Evolutionary conservation across 2,888 invertebrate species (phyloP).

Genomic region (Apamea monoglypha): DNA sequence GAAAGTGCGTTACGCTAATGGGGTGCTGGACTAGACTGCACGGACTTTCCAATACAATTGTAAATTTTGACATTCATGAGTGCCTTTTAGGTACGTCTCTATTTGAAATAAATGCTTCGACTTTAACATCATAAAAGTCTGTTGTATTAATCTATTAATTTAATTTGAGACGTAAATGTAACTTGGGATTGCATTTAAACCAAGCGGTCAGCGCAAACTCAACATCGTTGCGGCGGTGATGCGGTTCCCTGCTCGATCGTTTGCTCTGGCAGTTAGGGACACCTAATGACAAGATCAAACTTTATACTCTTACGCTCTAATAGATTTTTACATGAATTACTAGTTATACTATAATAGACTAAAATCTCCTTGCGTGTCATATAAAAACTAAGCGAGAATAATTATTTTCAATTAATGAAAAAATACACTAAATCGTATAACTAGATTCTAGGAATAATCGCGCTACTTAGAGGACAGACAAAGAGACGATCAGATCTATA

Average conservation of each 20-base stretch:
- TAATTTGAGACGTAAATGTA: constrained; percentile 1
- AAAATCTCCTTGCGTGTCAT: background rate
- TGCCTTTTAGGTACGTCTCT: no score
- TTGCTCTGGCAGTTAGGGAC: background rate
- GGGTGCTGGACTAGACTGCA: no score
- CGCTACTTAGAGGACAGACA: background rate
- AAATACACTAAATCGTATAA: background rate
- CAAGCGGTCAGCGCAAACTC: constrained; percentile 4
- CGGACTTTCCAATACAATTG: no score
- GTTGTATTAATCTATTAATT: background rate
- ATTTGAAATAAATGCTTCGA: no score
- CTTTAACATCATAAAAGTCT: background rate
- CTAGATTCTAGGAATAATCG: background rate
- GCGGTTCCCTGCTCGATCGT: background rate
- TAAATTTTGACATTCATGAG: no score
- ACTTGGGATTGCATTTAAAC: background rate
- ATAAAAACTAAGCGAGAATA: background rate
- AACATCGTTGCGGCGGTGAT: constrained; percentile 3
- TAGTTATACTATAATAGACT: background rate
- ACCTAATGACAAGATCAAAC: background rate
- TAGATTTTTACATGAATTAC: background rate
- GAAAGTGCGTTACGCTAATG: no score
- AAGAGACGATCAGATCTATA: background rate
- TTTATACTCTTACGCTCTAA: background rate
- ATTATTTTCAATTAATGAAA: background rate